Evolutionary conservation across 2,797 vertebrate species (phyloP), one percentile per base, ranked within the genome.

Genomic region (Dromococcyx pavoninus): DNA sequence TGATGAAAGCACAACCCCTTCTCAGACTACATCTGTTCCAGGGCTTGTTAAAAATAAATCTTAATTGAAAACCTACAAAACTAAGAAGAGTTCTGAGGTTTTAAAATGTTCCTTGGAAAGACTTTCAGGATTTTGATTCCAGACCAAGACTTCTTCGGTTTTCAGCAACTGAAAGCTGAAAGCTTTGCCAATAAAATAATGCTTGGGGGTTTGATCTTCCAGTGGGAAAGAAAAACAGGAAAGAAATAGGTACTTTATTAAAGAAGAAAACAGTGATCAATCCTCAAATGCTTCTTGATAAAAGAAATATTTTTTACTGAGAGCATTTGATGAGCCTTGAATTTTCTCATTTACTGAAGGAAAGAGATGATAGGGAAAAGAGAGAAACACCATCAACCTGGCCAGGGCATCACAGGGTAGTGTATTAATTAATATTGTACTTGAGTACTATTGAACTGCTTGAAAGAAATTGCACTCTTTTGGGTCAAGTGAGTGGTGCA

Each of bases 31-130:
- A 25, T 81, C 37, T 69, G 62, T 46, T 84, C 37, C 56, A 88
- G 46, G 27, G 27, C 5, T 58, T 86, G 37, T 78, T 25, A 65
- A 46, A 91, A 84, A 65, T 61, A 46, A 57, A 81, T 84, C 67
- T 69, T 74, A 54, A 65, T 33, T 57, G 50, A 54, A 86, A 91
- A 33, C 39, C 41, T 54, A 50, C 48, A 54, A 74, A 88, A 39
- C 30, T 71, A 69, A 46, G 18, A 80, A 30, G n/a, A 60, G 17
- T 88, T 94, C 54, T 0, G 9, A 77, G 75, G 33, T 50, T 88
- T 89, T 74, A 60, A 93, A 93, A 78, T 44, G 44, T 21, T 91
- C 51, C 58, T 90, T 88, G 58, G 80, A 91, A 94, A 88, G 76
- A 35, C 17, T 93, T 90, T 44, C 8, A 35, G 85, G 25, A 25